A percentile compares a stretch with the other conserved stretches of the same genome.
phyloP scores from a whole-genome alignment of 2,797 vertebrate species.

The Lagodon rhomboides region DNA sequence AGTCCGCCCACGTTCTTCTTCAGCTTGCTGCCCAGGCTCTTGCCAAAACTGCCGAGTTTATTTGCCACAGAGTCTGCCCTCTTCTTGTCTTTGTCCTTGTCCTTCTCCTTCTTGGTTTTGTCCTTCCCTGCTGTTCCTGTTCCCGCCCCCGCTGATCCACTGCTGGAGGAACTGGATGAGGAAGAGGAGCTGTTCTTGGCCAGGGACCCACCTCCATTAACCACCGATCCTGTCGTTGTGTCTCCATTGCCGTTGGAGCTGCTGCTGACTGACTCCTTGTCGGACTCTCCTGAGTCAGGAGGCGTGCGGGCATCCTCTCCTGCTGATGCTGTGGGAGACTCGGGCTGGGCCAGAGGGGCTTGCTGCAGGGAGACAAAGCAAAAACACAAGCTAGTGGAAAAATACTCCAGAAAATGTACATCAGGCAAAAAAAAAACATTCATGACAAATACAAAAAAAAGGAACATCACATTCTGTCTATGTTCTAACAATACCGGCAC shows the following conservation, averaged over 20 bases:
- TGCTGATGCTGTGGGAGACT: constrained; percentile 94
- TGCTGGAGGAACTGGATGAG: constrained; percentile 84
- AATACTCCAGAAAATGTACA: background rate
- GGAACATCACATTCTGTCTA: background rate
- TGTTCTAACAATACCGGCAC: background rate
- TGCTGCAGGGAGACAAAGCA: constrained; percentile 72
- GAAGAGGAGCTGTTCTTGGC: constrained; percentile 83
- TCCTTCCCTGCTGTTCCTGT: constrained; percentile 75
- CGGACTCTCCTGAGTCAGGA: constrained; percentile 94
- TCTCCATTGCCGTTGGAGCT: constrained; percentile 92
- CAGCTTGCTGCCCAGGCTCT: constrained; percentile 95
- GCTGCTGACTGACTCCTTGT: constrained; percentile 98
- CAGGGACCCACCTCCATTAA: constrained; percentile 65
- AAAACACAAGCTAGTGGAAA: constrained; percentile 23
- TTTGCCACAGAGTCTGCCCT: constrained; percentile 96
- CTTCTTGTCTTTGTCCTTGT: constrained; percentile 93
- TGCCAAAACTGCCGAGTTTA: constrained; percentile 97
- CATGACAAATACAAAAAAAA: background rate
- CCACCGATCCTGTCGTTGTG: constrained; percentile 54
- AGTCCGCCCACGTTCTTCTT: constrained; percentile 97
- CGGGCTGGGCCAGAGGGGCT: constrained; percentile 95
- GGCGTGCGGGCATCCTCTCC: constrained; percentile 93
- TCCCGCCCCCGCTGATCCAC: constrained; percentile 65
- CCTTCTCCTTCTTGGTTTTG: constrained; percentile 84
- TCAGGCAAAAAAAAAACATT: background rate